These are phyloP conservation scores for Spinus olivaceus DNA, from an alignment of 2,797 vertebrate genomes.

Conservation along the genomic window DNA sequence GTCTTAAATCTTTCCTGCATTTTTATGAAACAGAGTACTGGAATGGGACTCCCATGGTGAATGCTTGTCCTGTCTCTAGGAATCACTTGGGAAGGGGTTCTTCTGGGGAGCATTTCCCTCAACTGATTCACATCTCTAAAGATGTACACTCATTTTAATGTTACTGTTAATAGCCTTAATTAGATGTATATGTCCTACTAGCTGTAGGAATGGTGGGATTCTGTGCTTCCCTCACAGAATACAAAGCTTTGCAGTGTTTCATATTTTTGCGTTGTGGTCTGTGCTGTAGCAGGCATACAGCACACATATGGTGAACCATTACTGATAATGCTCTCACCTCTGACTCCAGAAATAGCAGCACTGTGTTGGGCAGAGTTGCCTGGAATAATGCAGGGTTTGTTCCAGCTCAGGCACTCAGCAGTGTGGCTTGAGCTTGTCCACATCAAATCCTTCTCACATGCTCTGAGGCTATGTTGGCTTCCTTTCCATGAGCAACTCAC, in stretches of 20 bases:
- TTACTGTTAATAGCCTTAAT: background rate
- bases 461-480: background rate
- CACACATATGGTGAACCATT: background rate
- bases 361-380: background rate
- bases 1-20: background rate
- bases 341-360: background rate
- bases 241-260: background rate
- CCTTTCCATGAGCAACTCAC: background rate
- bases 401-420: background rate
- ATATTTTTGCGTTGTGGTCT: background rate
- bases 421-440: background rate
- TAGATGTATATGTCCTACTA: background rate
- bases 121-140: background rate
- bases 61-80: background rate
- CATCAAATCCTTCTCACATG: background rate
- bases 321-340: background rate
- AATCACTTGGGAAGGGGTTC: background rate
- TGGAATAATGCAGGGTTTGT: background rate
- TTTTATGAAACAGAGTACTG: background rate
- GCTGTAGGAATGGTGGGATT: background rate
- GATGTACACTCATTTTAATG: background rate
- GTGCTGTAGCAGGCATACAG: background rate
- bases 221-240: background rate
- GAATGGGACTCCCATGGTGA: background rate
- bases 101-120: background rate